Base-by-base conservation (phyloP, 2,888 invertebrate species). In the Itoplectis maculator region DNA sequence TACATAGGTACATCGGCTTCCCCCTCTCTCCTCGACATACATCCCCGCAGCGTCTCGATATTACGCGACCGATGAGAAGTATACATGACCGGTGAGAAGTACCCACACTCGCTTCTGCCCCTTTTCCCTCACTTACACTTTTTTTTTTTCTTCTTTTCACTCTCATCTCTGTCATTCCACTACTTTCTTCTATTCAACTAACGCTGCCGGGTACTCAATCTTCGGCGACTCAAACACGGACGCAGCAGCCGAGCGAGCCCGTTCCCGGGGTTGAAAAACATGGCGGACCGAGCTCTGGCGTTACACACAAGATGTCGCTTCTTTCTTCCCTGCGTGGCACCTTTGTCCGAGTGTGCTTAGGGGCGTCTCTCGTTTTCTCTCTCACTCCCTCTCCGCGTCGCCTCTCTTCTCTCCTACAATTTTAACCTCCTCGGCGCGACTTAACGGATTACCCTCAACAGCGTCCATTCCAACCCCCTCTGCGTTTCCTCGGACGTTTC, bases 111-210 rank as follows among this genome's bases (percentile, higher is more conserved):
- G n/a, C n/a, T n/a, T n/a, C n/a, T n/a, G n/a, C 59, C 49, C 15
- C 18, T 59, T 42, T 29, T 47, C 69, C 9, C 35, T 70, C 63
- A 68, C 82, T 63, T 47, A 66, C 70, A 75, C 61, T 65, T 69
- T 73, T 81, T 70, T 29, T 29, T 29, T 5, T 29, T 29, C 29
- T 5, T 29, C 29, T 29, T 29, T 29, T 5, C 78, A 77, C 63
- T 76, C 59, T 63, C 73, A 82, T 82, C 79, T 76, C 73, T 76
- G 76, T 76, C 72, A 73, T 73, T 82, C 51, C 49, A 47, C 76
- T 76, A 68, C 76, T 79, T 82, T 79, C 79, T 63, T 65, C 82
- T 54, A 82, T 82, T 77, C 76, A 82, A 73, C 79, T 73, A 79
- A 79, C 82, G 78, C 35, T 9, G 2, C 70, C 54, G 68, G 68